Evolutionary conservation across 1,140 invertebrate species (phyloP), one percentile per base, ranked within the genome.

Genomic region (Polypedilum vanderplanki): DNA sequence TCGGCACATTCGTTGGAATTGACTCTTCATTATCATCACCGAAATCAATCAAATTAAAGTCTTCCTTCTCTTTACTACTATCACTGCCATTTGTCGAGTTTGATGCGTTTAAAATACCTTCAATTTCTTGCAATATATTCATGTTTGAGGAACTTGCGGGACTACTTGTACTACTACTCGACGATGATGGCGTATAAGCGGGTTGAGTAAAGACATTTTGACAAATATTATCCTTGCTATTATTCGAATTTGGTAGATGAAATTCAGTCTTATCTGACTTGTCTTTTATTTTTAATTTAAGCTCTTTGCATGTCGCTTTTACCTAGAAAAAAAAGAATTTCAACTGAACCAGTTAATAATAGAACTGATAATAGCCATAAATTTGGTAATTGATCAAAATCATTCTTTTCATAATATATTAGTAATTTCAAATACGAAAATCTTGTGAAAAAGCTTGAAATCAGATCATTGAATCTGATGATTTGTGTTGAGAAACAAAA

Each of bases 21-120:
- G 46, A 57, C 4, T n/a, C 46, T n/a, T n/a, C n/a, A n/a, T n/a
- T n/a, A 70, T 70, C 65, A 70, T 18, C 18, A 22, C 65, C 18
- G n/a, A 70, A 70, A 70, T 70, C 65, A 9, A 70, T 70, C 18
- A 70, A 20, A 70, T 70, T 70, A 18, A n/a, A 70, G n/a, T 70
- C 65, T 18, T 70, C 65, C 7, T 7, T 9, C 5, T n/a, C 18
- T 18, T 70, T 18, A 70, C 18, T 70, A 9, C 9, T 18, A n/a
- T 22, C 18, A 10, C n/a, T 18, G n/a, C n/a, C 12, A 18, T n/a
- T 18, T 17, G 65, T 10, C 7, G 18, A 20, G 1, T 12, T 57
- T 57, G 46, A 57, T 20, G 65, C 17, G 9, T 70, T 18, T 8
- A 70, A 7, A 70, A 70, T 22, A 10, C 65, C 65, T 70, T 70